phyloP scores from a whole-genome alignment of 1,140 invertebrate species.

The Dysdera silvatica region DNA sequence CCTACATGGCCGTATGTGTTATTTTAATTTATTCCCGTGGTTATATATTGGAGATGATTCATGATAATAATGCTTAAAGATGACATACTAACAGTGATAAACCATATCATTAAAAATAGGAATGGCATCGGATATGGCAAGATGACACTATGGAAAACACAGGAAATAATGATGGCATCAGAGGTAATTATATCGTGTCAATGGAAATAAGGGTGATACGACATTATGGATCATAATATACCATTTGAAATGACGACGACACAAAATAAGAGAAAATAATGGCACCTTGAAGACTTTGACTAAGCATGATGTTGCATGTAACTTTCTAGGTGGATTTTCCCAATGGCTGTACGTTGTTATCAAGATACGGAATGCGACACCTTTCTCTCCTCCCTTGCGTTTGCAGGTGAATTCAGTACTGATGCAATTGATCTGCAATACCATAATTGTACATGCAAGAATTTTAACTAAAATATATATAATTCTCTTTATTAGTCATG shows the following conservation, averaged over 20 bases:
- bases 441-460: constrained; percentile 57
- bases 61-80: too few species aligned
- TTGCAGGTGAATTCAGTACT: constrained; percentile 96
- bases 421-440: constrained; percentile 90
- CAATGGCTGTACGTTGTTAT: constrained; percentile 46
- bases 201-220: too few species aligned
- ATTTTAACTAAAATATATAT: not conserved
- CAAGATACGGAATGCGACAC: constrained; percentile 67
- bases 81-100: too few species aligned
- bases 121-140: too few species aligned
- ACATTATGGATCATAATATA: too few species aligned
- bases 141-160: not conserved
- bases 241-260: not conserved
- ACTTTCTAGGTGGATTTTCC: constrained; percentile 45
- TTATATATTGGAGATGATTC: too few species aligned
- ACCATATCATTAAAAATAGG: too few species aligned
- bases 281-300: constrained; percentile 70
- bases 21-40: too few species aligned
- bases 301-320: constrained; percentile 87
- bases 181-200: too few species aligned
- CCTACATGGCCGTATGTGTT: too few species aligned
- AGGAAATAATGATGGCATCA: too few species aligned
- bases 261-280: not conserved
- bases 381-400: constrained; percentile 94
- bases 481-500: too few species aligned